Evolutionary conservation across 1,140 invertebrate genomes (phyloP), one percentile per base, ranked within the genome.

Genomic region (Acyrthosiphon pisum): DNA sequence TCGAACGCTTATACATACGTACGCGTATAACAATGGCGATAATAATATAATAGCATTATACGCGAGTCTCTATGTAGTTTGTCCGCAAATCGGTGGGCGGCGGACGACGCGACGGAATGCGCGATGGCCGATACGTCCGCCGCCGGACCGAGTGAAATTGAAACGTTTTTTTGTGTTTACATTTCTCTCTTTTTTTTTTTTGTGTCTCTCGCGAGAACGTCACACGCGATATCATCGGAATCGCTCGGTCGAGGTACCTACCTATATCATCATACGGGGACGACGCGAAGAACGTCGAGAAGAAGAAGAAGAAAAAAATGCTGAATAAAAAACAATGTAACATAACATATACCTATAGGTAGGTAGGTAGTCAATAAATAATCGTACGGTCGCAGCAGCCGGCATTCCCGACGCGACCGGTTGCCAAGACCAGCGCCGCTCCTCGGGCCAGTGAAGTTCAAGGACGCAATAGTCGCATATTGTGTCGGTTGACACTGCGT

Each of bases 351-450:
- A 50, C 48, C 48, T 50, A 11, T 14, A 50, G 11, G 48, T 9
- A 46, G 48, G 14, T 18, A 50, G 11, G 48, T n/a, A 35, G 60
- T 76, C 60, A n/a, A 76, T 76, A 76, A 76, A 41, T 44, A 41
- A 23, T 41, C 37, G 83, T 37, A 84, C 20, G 50, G 60, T 3
- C 30, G 30, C 30, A n/a, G 60, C 44, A 37, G 44, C 44, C n/a
- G 46, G 46, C 86, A 87, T 87, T 87, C 86, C 86, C 86, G 86
- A 87, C 86, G 30, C 44, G 46, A 87, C 86, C 86, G 86, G 86
- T 87, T 87, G 86, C 46, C 86, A 48, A 87, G 86, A 48, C 30
- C n/a, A 46, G 20, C 44, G 2, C 18, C 30, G 30, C 86, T 48
- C 60, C 60, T 76, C 6, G 2, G 44, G 37, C 37, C 41, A 86